phyloP scores from a whole-genome alignment of 1,140 invertebrate genomes.

The Theocolax elegans region DNA sequence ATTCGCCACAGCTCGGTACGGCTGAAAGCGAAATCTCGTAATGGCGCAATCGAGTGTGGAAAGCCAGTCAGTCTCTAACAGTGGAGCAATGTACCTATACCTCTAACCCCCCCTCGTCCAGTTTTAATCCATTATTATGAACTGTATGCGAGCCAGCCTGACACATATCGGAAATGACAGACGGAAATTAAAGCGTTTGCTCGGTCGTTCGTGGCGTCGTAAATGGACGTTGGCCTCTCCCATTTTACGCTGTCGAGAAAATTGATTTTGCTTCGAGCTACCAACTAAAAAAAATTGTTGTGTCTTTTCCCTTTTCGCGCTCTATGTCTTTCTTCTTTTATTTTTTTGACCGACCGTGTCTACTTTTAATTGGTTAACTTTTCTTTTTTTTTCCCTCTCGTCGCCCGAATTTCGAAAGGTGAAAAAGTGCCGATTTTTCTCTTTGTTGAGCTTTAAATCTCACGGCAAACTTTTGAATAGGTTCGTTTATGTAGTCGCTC shows the following conservation, averaged over 20 bases:
- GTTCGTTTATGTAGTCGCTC: too few relatives aligned
- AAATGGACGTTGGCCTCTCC: slow-evolving; percentile 5
- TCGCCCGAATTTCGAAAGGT: too few relatives aligned
- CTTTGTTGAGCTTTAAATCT: too few relatives aligned
- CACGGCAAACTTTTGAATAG: too few relatives aligned
- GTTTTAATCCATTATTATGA: slow-evolving; percentile 53
- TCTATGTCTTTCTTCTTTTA: neutral
- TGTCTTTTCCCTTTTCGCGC: neutral
- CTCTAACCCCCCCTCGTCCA: too few relatives aligned
- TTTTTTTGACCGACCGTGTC: too few relatives aligned
- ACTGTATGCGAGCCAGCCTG: slow-evolving; percentile 41
- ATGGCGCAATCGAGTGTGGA: neutral
- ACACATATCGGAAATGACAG: slow-evolving; percentile 51
- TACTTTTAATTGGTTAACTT: too few relatives aligned
- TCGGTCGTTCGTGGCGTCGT: slow-evolving; percentile 29
- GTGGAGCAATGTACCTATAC: too few relatives aligned
- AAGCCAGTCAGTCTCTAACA: neutral
- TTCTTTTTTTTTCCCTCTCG: too few relatives aligned
- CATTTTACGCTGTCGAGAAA: too few relatives aligned
- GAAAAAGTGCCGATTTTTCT: too few relatives aligned
- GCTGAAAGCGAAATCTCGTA: slow-evolving; percentile 24
- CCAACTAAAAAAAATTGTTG: neutral
- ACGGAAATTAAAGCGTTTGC: slow-evolving; percentile 55
- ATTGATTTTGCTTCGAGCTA: slow-evolving; percentile 11
- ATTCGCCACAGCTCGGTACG: neutral